A percentile compares a stretch with the other conserved stretches of the same genome.
Evolutionary conservation across 2,888 invertebrate species (phyloP).

Genomic region (Kryphioiulus occultus): DNA sequence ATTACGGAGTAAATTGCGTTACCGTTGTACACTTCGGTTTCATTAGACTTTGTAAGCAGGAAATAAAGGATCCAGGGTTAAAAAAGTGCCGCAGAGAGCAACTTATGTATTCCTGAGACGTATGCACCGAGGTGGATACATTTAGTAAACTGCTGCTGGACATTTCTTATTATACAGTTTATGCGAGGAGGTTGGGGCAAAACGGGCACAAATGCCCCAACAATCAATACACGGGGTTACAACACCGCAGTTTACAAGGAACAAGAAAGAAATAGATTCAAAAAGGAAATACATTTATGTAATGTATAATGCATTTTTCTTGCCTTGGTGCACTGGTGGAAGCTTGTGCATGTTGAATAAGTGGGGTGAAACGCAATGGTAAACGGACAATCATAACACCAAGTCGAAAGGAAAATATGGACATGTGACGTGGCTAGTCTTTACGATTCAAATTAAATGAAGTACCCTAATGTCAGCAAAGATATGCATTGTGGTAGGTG

Average conservation of each 20-base stretch:
- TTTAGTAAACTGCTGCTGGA: background rate
- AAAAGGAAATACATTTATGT: background rate
- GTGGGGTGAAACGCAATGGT: too few species aligned
- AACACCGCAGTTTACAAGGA: background rate
- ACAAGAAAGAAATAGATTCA: background rate
- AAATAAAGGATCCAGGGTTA: background rate
- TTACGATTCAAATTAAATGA: too few species aligned
- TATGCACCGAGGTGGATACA: background rate
- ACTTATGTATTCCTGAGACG: background rate
- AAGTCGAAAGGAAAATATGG: too few species aligned
- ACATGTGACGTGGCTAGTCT: too few species aligned
- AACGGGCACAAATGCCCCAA: background rate
- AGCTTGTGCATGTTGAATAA: background rate
- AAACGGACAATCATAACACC: too few species aligned
- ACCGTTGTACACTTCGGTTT: slow-evolving; percentile 16
- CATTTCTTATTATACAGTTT: background rate
- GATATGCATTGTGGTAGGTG: too few species aligned
- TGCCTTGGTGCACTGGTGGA: background rate
- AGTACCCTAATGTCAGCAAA: too few species aligned
- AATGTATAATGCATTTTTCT: background rate
- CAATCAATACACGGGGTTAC: background rate
- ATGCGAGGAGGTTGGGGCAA: background rate
- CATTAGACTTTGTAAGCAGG: background rate
- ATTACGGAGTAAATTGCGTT: slow-evolving; percentile 26
- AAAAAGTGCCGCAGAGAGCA: background rate